Evolutionary conservation across 2,888 invertebrate genomes (phyloP).

Genomic region (Mystacides longicornis): DNA sequence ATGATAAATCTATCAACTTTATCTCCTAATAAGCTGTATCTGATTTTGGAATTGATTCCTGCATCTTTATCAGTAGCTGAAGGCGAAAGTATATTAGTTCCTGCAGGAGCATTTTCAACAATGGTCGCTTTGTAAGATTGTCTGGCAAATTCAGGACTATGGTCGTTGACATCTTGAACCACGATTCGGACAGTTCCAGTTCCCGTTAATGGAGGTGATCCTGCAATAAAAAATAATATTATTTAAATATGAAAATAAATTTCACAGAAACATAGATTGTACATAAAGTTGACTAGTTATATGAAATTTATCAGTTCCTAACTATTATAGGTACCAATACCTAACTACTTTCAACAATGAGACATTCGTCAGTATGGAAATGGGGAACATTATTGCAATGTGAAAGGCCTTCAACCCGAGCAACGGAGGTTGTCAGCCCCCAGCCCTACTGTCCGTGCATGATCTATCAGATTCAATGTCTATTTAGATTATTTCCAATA

Average conservation of each 20-base stretch:
- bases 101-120: constrained; percentile 73
- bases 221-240: constrained; percentile 46
- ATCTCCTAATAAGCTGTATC: constrained; percentile 78
- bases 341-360: no score
- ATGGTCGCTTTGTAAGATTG: constrained; percentile 73
- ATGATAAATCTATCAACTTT: constrained; percentile 75
- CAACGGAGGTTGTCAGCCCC: no score
- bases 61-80: constrained; percentile 75
- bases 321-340: no score
- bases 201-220: constrained; percentile 86
- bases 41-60: constrained; percentile 79
- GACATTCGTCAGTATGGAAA: no score
- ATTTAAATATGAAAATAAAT: neutral
- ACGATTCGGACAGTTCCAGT: constrained; percentile 83
- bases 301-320: neutral
- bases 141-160: constrained; percentile 79
- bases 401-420: no score
- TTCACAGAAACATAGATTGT: constrained; percentile 6
- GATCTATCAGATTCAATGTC: no score
- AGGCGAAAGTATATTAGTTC: constrained; percentile 70
- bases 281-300: neutral
- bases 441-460: no score
- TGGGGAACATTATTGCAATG: no score
- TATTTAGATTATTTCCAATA: no score
- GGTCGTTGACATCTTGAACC: constrained; percentile 92